A percentile compares a stretch with the other conserved stretches of the same genome.
Conservation (phyloP, 2,888 invertebrate genomes). For the Ormyrus rosae region DNA sequence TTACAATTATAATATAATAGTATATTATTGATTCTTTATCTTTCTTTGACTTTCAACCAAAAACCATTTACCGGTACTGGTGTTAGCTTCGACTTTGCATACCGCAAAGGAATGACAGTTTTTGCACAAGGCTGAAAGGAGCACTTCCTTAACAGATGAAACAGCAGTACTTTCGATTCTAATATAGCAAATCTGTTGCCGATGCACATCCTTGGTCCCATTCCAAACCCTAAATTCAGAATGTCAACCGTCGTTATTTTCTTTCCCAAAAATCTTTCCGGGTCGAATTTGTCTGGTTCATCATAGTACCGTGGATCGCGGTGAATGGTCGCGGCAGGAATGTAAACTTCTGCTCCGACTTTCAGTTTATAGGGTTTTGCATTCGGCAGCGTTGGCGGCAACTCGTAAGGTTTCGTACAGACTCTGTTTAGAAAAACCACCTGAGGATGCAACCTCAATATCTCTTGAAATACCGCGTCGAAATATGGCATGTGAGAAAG, state of each 20-base stretch:
- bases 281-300: constrained; percentile 73
- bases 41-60: constrained; percentile 8
- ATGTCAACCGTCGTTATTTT: constrained; percentile 45
- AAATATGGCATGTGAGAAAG: constrained; percentile 61
- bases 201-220: constrained; percentile 66
- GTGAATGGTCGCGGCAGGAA: constrained; percentile 72
- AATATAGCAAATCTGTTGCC: constrained; percentile 74
- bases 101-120: constrained; percentile 73
- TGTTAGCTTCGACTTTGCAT: neutral
- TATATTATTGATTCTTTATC: neutral
- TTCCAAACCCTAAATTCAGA: constrained; percentile 64
- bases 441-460: constrained; percentile 67
- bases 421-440: constrained; percentile 64
- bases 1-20: too few relatives aligned
- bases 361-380: constrained; percentile 64
- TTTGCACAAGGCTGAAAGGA: constrained; percentile 69
- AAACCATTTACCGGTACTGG: constrained; percentile 11
- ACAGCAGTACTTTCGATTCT: constrained; percentile 64
- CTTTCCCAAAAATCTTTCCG: constrained; percentile 67
- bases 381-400: constrained; percentile 68
- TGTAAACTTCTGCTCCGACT: constrained; percentile 64
- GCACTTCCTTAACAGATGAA: constrained; percentile 62
- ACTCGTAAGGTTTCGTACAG: constrained; percentile 67
- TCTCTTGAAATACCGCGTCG: constrained; percentile 68
- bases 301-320: constrained; percentile 70